Percentiles rank a stretch among this genome's conserved stretches.
Evolutionary conservation across 2,888 invertebrate genomes (phyloP).

Genomic region (Scelioninae gen. 1): DNA sequence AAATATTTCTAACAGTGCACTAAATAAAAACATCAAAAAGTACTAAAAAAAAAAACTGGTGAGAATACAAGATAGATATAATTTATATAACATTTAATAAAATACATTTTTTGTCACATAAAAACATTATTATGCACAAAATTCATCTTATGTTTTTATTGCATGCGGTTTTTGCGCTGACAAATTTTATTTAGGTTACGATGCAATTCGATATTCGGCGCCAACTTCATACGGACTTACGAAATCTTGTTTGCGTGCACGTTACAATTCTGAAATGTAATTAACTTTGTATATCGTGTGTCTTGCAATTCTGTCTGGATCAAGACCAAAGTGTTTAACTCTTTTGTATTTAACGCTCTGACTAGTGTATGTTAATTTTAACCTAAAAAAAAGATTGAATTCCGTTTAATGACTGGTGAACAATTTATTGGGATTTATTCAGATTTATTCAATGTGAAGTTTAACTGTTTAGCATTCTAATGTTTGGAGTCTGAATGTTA

Average conservation of each 20-base stretch:
- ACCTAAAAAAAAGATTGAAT: constrained; percentile 36
- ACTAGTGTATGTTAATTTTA: constrained; percentile 56
- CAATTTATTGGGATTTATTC: constrained; percentile 19
- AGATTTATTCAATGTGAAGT: constrained; percentile 1
- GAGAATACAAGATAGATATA: too few relatives aligned
- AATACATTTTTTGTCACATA: too few relatives aligned
- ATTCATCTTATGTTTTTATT: too few relatives aligned
- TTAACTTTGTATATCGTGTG: constrained; percentile 36
- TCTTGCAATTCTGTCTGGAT: constrained; percentile 30
- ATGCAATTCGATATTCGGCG: constrained; percentile 16
- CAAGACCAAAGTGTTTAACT: constrained; percentile 13
- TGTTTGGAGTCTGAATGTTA: background rate
- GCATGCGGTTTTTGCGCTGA: too few relatives aligned
- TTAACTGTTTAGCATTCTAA: background rate
- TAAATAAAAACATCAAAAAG: too few relatives aligned
- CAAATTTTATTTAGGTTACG: constrained; percentile 33
- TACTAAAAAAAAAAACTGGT: too few relatives aligned
- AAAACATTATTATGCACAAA: too few relatives aligned
- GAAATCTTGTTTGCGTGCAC: constrained; percentile 28
- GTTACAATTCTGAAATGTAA: constrained; percentile 33
- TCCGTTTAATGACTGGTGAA: constrained; percentile 29
- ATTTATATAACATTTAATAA: too few relatives aligned
- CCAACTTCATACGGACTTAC: constrained; percentile 28
- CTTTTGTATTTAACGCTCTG: constrained; percentile 59
- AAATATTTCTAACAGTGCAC: too few relatives aligned